A percentile compares a stretch with the other conserved stretches of the same genome.
Evolutionary conservation across 2,888 invertebrate genomes (phyloP).

Genomic region (Caenorhabditis japonica): DNA sequence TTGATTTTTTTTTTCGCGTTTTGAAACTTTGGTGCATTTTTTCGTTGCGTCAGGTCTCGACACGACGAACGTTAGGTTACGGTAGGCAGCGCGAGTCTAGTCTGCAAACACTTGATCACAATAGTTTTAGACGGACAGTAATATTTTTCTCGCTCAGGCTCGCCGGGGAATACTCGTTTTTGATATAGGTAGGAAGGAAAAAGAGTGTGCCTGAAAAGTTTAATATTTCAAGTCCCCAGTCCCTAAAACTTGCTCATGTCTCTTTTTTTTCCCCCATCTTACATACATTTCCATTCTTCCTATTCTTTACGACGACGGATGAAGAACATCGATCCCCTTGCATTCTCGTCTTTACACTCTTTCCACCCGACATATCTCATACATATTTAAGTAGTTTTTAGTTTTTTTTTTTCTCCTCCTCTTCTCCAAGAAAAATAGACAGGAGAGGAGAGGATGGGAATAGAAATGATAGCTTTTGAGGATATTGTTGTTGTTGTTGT

Average conservation of each 20-base stretch:
- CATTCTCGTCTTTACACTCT: slow-evolving; percentile 33
- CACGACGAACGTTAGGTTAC: too few species aligned
- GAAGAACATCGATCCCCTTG: slow-evolving; percentile 5
- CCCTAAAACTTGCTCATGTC: too few species aligned
- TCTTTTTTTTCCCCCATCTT: not conserved
- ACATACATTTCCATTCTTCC: slow-evolving; percentile 19
- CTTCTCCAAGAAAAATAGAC: not conserved
- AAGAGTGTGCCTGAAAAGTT: too few species aligned
- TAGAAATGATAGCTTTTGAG: slow-evolving; percentile 28
- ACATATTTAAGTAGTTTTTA: slow-evolving; percentile 34
- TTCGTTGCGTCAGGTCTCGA: not conserved
- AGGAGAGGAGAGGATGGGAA: not conserved
- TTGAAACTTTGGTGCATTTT: slow-evolving; percentile 5
- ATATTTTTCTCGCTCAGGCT: slow-evolving; percentile 7
- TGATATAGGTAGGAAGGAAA: slow-evolving; percentile 1
- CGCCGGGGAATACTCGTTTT: slow-evolving; percentile 1
- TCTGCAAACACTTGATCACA: not conserved
- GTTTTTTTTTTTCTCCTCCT: too few species aligned
- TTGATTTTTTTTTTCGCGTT: slow-evolving; percentile 10
- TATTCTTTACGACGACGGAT: slow-evolving; percentile 20
- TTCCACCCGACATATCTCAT: slow-evolving; percentile 49
- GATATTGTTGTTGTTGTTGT: slow-evolving; percentile 6
- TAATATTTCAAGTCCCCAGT: too few species aligned
- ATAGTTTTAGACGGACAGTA: slow-evolving; percentile 4
- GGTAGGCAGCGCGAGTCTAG: too few species aligned